These are phyloP conservation scores for Eudemis profundana DNA, from an alignment of 2,888 invertebrate genomes.

Conservation along the genomic window DNA sequence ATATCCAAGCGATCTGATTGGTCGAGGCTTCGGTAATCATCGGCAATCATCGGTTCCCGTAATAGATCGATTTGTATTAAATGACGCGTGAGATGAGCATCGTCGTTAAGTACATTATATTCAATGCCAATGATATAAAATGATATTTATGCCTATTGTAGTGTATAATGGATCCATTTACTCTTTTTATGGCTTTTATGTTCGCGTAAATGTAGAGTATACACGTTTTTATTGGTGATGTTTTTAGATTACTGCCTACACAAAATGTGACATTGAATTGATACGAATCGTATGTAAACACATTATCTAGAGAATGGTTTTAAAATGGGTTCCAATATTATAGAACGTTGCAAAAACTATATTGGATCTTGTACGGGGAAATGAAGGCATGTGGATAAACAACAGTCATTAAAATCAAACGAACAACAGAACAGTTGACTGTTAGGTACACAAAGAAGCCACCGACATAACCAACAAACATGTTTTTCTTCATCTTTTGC, in stretches of 20 bases:
- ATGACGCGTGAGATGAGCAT: constrained; percentile 80
- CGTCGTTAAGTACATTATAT: constrained; percentile 68
- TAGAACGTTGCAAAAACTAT: no score
- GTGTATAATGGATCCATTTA: constrained; percentile 33
- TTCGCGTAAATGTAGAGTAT: background rate
- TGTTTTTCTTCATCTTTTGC: no score
- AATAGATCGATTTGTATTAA: constrained; percentile 83
- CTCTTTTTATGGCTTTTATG: constrained; percentile 19
- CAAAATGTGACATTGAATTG: constrained; percentile 1
- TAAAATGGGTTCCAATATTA: background rate
- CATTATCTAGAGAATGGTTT: background rate
- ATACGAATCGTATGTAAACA: background rate
- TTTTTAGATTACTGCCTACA: constrained; percentile 7
- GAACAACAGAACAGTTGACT: no score
- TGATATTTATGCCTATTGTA: constrained; percentile 50
- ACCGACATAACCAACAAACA: no score
- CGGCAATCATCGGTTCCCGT: constrained; percentile 60
- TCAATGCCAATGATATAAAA: constrained; percentile 64
- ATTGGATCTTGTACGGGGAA: no score
- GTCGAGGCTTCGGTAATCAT: constrained; percentile 67
- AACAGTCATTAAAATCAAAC: no score
- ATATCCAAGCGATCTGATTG: constrained; percentile 70
- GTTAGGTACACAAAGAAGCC: no score
- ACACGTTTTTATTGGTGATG: background rate
- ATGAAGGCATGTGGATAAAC: no score